Percentiles rank a stretch among this genome's conserved stretches.
Evolutionary conservation across 2,797 vertebrate genomes (phyloP).

Genomic region (Apogon talboti): DNA sequence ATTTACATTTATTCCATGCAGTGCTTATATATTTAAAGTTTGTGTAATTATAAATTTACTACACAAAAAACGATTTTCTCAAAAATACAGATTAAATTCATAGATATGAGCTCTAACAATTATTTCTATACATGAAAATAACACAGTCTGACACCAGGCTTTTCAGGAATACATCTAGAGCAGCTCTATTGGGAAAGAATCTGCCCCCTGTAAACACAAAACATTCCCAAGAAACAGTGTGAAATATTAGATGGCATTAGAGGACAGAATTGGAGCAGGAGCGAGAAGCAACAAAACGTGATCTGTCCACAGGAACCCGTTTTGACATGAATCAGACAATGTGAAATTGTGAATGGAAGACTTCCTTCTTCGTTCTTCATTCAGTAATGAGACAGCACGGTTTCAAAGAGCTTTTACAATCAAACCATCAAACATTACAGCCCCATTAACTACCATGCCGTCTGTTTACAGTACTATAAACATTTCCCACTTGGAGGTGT

Average conservation of each 20-base stretch:
- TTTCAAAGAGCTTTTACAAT: too few relatives aligned
- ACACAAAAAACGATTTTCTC: constrained; percentile 1
- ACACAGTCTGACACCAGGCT: too few relatives aligned
- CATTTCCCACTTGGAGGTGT: background rate
- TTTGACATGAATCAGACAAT: background rate
- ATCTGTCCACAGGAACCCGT: background rate
- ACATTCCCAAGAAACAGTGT: background rate
- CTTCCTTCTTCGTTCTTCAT: too few relatives aligned
- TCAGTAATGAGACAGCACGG: too few relatives aligned
- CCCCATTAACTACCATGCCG: too few relatives aligned
- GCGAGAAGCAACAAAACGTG: background rate
- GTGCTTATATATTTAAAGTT: background rate
- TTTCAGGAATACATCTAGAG: background rate
- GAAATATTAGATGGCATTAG: constrained; percentile 3
- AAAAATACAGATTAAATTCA: background rate
- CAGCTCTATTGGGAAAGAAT: background rate
- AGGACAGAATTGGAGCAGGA: background rate
- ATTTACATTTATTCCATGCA: background rate
- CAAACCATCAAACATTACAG: too few relatives aligned
- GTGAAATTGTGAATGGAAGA: too few relatives aligned
- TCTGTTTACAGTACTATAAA: too few relatives aligned
- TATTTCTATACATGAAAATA: too few relatives aligned
- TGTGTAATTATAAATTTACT: background rate
- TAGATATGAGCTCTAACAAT: background rate
- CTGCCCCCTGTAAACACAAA: background rate